Evolutionary conservation across 2,113 vertebrate genomes (phyloP).

Genomic region (Donacobius atricapilla): DNA sequence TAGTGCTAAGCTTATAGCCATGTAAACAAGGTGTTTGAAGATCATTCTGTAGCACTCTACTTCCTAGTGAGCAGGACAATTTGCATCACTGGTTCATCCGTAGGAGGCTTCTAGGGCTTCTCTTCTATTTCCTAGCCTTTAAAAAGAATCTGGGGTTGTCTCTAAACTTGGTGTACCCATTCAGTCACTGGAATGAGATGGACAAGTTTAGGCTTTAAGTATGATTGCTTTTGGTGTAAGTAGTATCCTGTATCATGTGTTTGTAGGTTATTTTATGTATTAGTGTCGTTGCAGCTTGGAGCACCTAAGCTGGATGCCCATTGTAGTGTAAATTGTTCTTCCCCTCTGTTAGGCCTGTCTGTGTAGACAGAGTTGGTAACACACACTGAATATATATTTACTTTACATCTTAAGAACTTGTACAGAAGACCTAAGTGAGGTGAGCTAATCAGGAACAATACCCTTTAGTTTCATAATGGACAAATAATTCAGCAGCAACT

Average conservation of each 20-base stretch:
- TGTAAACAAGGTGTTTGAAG: background rate
- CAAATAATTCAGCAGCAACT: background rate
- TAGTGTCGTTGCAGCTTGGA: background rate
- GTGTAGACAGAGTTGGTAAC: background rate
- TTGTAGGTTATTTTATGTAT: background rate
- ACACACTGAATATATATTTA: background rate
- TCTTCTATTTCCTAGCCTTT: background rate
- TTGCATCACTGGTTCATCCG: background rate
- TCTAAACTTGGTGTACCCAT: background rate
- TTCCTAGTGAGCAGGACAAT: background rate
- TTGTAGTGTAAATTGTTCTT: background rate
- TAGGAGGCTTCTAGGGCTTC: background rate
- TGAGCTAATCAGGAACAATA: background rate
- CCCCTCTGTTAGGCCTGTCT: rapidly evolving
- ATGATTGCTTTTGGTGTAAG: background rate
- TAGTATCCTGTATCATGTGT: background rate
- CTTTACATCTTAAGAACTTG: background rate
- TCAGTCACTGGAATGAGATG: background rate
- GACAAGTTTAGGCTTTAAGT: background rate
- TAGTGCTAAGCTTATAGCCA: background rate
- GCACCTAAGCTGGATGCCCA: background rate
- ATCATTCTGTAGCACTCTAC: background rate
- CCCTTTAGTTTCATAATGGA: background rate
- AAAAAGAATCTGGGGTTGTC: background rate
- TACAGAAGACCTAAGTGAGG: background rate